These are phyloP conservation scores for Sisyra terminalis DNA, from an alignment of 2,888 invertebrate species.

Conservation along the genomic window DNA sequence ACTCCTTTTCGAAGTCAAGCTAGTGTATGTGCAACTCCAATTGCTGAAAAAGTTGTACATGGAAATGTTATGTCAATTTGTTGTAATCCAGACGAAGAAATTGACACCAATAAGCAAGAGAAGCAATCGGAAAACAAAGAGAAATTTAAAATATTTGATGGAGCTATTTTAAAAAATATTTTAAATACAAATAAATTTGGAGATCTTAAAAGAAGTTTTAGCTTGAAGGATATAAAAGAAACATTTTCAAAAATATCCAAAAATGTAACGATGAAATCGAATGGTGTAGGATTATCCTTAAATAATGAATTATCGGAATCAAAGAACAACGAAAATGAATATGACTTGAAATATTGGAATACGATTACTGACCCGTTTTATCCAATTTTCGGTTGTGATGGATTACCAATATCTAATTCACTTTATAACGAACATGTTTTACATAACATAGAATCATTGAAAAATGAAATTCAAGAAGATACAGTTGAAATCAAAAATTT, in stretches of 20 bases:
- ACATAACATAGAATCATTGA: slow-evolving; percentile 41
- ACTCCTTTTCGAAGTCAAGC: slow-evolving; percentile 48
- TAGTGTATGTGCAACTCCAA: slow-evolving; percentile 62
- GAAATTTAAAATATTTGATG: slow-evolving; percentile 8
- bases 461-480: slow-evolving; percentile 11
- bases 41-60: slow-evolving; percentile 59
- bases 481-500: slow-evolving; percentile 29
- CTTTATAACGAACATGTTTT: slow-evolving; percentile 53
- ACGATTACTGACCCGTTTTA: slow-evolving; percentile 66
- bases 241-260: slow-evolving; percentile 38
- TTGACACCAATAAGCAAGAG: slow-evolving; percentile 12
- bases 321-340: slow-evolving; percentile 19
- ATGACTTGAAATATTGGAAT: slow-evolving; percentile 29
- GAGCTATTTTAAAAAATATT: slow-evolving; percentile 10
- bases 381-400: slow-evolving; percentile 60
- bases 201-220: slow-evolving; percentile 27
- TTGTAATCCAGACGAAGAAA: slow-evolving; percentile 37
- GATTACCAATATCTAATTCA: slow-evolving; percentile 53
- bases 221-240: slow-evolving; percentile 46
- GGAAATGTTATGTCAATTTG: slow-evolving; percentile 60
- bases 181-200: slow-evolving; percentile 13
- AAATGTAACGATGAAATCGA: slow-evolving; percentile 38
- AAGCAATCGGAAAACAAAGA: slow-evolving; percentile 12
- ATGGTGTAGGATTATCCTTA: slow-evolving; percentile 29
- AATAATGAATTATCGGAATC: too few species aligned